A percentile compares a stretch with the other conserved stretches of the same genome.
phyloP scores from a whole-genome alignment of 2,888 invertebrate species.

The Zaprionus bogoriensis region DNA sequence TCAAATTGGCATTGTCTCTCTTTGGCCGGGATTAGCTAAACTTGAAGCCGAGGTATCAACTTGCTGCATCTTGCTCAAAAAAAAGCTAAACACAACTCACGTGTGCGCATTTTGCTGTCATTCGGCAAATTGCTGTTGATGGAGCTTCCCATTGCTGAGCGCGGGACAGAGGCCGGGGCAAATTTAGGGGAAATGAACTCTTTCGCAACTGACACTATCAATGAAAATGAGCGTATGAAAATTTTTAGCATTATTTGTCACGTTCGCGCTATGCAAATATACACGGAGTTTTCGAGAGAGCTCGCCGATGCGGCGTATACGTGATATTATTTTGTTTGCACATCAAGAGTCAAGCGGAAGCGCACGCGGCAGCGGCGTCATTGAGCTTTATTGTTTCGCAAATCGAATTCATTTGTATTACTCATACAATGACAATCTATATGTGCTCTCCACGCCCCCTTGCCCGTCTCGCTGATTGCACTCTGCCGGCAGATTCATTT shows the following conservation, averaged over 20 bases:
- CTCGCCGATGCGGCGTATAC: slow-evolving; percentile 50
- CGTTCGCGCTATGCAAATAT: slow-evolving; percentile 60
- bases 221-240: slow-evolving; percentile 34
- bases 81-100: slow-evolving; percentile 14
- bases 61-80: no score
- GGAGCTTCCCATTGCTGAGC: no score
- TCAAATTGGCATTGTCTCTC: slow-evolving; percentile 36
- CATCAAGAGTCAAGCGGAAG: slow-evolving; percentile 40
- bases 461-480: neutral
- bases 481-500: slow-evolving; percentile 39
- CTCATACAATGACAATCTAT: slow-evolving; percentile 22
- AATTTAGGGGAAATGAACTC: slow-evolving; percentile 51
- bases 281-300: slow-evolving; percentile 18
- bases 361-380: slow-evolving; percentile 37
- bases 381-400: slow-evolving; percentile 74
- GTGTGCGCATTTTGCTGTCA: slow-evolving; percentile 16
- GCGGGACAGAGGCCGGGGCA: neutral
- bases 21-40: slow-evolving; percentile 18
- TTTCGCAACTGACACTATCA: slow-evolving; percentile 27
- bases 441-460: slow-evolving; percentile 2
- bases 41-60: no score
- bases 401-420: slow-evolving; percentile 77
- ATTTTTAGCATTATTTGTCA: slow-evolving; percentile 66
- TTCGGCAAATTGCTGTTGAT: slow-evolving; percentile 12
- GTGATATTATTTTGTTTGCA: slow-evolving; percentile 68